Evolutionary conservation across 1,140 invertebrate genomes (phyloP).

Genomic region (Triops cancriformis): DNA sequence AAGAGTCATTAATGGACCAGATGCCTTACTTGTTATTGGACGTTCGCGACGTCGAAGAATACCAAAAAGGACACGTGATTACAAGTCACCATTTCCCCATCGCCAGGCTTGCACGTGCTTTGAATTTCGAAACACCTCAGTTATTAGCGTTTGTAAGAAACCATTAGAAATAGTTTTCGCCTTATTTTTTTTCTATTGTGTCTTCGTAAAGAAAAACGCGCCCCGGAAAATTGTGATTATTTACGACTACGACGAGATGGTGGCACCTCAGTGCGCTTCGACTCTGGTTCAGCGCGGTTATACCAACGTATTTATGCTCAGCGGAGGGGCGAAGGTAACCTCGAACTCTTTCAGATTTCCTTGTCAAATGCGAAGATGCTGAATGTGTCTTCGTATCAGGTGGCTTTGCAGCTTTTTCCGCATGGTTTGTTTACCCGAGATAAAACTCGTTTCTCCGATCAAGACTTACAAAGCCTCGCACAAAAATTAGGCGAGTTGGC

Average conservation of each 20-base stretch:
- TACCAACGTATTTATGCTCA: slow-evolving; percentile 47
- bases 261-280: slow-evolving; percentile 39
- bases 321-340: slow-evolving; percentile 39
- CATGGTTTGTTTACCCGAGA: background rate
- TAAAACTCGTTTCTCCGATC: background rate
- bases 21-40: slow-evolving; percentile 46
- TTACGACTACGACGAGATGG: slow-evolving; percentile 46
- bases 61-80: slow-evolving; percentile 41
- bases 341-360: background rate
- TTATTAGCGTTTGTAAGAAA: slow-evolving; percentile 40
- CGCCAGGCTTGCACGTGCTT: slow-evolving; percentile 39
- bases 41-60: slow-evolving; percentile 42
- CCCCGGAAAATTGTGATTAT: slow-evolving; percentile 44
- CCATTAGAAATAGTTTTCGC: background rate
- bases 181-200: background rate
- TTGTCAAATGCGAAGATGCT: background rate
- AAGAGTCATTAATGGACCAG: slow-evolving; percentile 16
- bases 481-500: background rate
- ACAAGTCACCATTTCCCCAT: slow-evolving; percentile 42
- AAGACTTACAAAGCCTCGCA: background rate
- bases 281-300: slow-evolving; percentile 47
- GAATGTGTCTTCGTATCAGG: background rate
- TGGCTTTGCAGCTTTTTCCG: background rate
- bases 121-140: slow-evolving; percentile 43
- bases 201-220: slow-evolving; percentile 40